Conservation (phyloP, 2,113 vertebrate genomes). For the Macrotis lagotis region DNA sequence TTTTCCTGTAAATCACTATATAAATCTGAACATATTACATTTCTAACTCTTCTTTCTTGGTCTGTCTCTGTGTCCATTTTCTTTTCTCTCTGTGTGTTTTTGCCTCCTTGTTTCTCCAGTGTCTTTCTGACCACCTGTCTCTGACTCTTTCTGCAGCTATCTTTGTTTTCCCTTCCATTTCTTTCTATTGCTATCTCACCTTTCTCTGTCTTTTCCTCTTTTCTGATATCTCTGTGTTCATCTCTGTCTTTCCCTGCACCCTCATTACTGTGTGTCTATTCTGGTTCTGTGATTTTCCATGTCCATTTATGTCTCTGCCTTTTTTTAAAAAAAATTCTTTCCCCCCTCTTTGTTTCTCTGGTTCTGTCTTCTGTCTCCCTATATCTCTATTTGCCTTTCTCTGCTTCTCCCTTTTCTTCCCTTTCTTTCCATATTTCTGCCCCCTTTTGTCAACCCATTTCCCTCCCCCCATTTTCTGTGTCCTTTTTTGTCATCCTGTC, state of each 20-base stretch:
- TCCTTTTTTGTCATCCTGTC: not conserved
- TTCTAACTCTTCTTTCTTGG: not conserved
- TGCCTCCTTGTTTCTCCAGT: not conserved
- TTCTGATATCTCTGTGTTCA: not conserved
- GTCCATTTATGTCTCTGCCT: not conserved
- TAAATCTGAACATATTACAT: not conserved
- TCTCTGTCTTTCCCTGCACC: not conserved
- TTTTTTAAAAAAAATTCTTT: not conserved
- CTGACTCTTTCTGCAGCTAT: not conserved
- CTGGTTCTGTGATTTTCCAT: not conserved
- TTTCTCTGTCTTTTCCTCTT: not conserved
- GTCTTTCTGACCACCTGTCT: too few relatives aligned
- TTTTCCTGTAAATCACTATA: not conserved
- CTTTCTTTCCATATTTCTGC: not conserved
- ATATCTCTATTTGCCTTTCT: not conserved
- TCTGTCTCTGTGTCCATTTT: not conserved
- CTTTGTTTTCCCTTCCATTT: not conserved
- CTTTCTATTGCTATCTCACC: not conserved
- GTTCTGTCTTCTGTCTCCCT: not conserved
- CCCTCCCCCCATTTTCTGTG: not conserved
- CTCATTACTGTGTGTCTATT: not conserved
- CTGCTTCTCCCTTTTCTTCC: not conserved
- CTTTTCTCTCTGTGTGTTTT: not conserved
- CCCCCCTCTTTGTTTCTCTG: not conserved
- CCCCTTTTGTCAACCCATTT: not conserved